Evolutionary conservation across 2,113 vertebrate genomes (phyloP), one percentile per base, ranked within the genome.

Genomic region (Panthera leo): DNA sequence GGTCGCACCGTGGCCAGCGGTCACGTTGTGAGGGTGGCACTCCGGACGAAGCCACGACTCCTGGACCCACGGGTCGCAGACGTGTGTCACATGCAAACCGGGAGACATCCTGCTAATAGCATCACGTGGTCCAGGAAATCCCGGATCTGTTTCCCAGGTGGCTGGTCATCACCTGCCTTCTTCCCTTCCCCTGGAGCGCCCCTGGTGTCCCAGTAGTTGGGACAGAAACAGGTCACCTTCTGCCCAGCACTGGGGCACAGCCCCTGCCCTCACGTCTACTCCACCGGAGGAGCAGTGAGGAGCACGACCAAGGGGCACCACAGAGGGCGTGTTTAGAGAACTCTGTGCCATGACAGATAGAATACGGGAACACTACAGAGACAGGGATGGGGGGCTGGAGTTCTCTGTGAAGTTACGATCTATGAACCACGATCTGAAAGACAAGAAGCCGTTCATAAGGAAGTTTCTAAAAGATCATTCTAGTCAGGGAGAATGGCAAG

Each of bases 1-100:
- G 2, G 75, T 18, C 14, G 36, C 23, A 7, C 5, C 0, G 14
- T 0, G 14, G 2, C 8, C 16, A 16, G 13, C 19, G 16, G 31
- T 45, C 45, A 45, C 45, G 7, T 45, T 9, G 45, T 45, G 45
- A 45, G 45, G 45, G 45, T 45, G 45, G 45, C 45, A 2, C 45
- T 45, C 45, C 45, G 45, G 45, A 45, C 45, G 7, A 45, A 45
- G 68, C 80, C 15, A 1, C 4, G 0, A 36, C 55, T 39, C 7
- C 3, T 2, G 21, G 80, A 15, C 10, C 36, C 68, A 29, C 7
- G 42, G 85, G 12, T 23, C 27, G 0, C 0, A 53, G 7, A 23
- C 71, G 34, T 5, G 7, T 36, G 45, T 6, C 13, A 23, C 7
- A n/a, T 0, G 11, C 21, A 55, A 21, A 63, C 7, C 34, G 31